These are phyloP conservation scores for Cochlearius cochlearius DNA, from an alignment of 2,113 vertebrate genomes.

Conservation along the genomic window DNA sequence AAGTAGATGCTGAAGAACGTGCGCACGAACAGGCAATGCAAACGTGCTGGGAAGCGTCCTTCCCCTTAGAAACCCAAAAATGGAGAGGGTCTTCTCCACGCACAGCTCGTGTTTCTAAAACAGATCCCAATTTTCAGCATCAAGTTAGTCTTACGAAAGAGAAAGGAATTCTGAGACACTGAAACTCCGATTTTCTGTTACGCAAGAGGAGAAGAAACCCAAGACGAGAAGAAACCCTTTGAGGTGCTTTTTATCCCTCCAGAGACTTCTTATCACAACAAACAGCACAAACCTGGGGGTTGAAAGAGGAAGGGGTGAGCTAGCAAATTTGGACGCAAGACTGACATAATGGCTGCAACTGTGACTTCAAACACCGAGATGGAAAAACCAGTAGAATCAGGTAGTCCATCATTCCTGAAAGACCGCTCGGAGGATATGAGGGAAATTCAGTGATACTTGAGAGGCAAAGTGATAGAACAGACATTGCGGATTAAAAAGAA, in stretches of 20 bases:
- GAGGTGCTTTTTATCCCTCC: background rate
- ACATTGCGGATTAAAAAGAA: constrained; percentile 3
- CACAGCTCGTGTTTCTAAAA: background rate
- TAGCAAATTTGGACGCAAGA: background rate
- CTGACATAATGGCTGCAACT: background rate
- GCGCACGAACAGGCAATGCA: background rate
- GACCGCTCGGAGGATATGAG: background rate
- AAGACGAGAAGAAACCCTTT: background rate
- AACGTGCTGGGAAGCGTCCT: rapidly evolving
- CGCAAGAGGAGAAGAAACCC: background rate
- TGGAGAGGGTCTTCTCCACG: background rate
- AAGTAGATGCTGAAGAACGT: background rate
- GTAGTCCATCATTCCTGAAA: constrained; percentile 12
- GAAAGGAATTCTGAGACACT: background rate
- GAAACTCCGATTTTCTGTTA: background rate
- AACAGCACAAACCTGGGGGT: background rate
- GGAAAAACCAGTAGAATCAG: background rate
- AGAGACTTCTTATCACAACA: background rate
- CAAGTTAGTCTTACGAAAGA: background rate
- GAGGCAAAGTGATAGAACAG: constrained; percentile 42
- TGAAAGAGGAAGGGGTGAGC: background rate
- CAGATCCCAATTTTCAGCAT: background rate
- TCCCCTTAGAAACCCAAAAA: background rate
- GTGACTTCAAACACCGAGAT: background rate
- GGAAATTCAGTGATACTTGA: constrained; percentile 19